Evolutionary conservation across 2,113 vertebrate genomes (phyloP).

Genomic region (Gallinago paraguaiae): DNA sequence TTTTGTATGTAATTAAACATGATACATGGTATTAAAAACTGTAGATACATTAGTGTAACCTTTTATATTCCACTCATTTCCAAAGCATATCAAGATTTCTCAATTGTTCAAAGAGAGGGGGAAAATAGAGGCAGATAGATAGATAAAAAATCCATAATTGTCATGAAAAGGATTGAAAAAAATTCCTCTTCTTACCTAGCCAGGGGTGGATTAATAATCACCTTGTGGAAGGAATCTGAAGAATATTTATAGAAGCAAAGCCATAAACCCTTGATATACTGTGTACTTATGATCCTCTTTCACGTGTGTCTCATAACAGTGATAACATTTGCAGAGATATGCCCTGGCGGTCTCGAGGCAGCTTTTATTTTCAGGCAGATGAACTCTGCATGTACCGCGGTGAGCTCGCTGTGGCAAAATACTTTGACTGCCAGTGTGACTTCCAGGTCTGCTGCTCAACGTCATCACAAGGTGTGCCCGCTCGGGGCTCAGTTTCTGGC

Average conservation of each 20-base stretch:
- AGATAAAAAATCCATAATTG: accelerated
- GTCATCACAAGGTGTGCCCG: not conserved
- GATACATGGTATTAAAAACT: not conserved
- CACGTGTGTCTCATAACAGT: not conserved
- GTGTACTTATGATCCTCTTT: not conserved
- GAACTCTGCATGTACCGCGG: not conserved
- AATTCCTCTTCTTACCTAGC: not conserved
- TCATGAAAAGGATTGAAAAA: not conserved
- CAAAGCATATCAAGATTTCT: not conserved
- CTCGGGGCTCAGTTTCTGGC: not conserved
- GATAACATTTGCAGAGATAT: not conserved
- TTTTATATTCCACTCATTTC: not conserved
- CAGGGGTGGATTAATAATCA: not conserved
- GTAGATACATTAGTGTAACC: not conserved
- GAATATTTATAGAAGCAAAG: not conserved
- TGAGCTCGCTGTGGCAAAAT: not conserved
- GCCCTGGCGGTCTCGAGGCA: not conserved
- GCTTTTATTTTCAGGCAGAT: not conserved
- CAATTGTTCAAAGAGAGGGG: not conserved
- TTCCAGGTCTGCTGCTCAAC: not conserved
- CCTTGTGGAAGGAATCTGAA: not conserved
- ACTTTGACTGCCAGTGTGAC: not conserved
- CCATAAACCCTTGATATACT: not conserved
- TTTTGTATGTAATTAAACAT: not conserved
- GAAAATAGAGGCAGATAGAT: not conserved